Base-by-base conservation (phyloP, 2,113 vertebrate genomes). In the Cochlearius cochlearius region DNA sequence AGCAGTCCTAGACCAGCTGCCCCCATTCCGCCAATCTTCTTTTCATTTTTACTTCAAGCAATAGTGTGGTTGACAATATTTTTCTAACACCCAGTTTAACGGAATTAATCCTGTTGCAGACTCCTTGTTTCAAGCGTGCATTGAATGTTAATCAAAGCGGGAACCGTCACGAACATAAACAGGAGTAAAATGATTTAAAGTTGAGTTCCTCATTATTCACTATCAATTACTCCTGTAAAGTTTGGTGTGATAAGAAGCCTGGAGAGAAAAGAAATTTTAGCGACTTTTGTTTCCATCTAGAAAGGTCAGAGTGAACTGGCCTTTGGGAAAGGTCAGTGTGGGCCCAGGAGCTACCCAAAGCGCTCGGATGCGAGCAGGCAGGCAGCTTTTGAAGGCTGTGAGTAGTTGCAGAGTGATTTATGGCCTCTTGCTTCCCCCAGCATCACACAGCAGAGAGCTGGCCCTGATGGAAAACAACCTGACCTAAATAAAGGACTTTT, bases 111-210 rank as follows among this genome's bases (percentile, higher is more conserved):
- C 39, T 43, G 30, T 8, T 43, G 59, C 59, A 60, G 36, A 56
- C 39, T 58, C 83, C 53, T 58, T 25, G 12, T 78, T 49, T 56
- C 49, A 41, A 45, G 5, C 0, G 27, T 18, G 30, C 10, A 1
- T 0, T 8, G 62, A 41, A 30, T 11, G 39, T 12, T 58, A 72
- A 83, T 56, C 75, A 52, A 36, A 83, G 64, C 1, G 1, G 52
- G 60, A 75, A 78, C 29, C 0, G 1, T 68, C 34, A 30, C 0
- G 1, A 86, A 36, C 14, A 5, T 4, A 34, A 74, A 82, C 13
- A 0, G 0, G 26, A 32, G 25, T 45, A 41, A 75, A 94, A 50
- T 11, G 39, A 39, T 80, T 83, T 80, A 13, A 82, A 72, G 26
- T 7, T 12, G 22, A 62, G 25, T 62, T 77, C 34, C 11, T 56